Evolutionary conservation across 2,113 vertebrate genomes (phyloP).

Genomic region (Engystomops pustulosus): DNA sequence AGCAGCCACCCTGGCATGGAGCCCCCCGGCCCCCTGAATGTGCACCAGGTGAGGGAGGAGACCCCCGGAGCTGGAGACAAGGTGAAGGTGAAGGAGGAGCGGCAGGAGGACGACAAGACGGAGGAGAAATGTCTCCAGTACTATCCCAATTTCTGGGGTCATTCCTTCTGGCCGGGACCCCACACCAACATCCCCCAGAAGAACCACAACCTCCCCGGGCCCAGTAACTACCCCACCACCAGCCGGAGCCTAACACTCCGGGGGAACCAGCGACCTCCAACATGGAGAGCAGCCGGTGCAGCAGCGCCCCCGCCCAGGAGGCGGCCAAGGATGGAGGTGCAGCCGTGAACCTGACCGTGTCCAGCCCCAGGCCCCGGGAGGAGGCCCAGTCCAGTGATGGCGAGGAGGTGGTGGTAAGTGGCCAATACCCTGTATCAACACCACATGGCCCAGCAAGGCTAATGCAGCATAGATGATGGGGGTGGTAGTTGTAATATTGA

Average conservation of each 20-base stretch:
- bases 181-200: slow-evolving; percentile 57
- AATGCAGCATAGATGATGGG: background rate
- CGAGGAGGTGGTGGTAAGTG: slow-evolving; percentile 74
- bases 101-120: slow-evolving; percentile 70
- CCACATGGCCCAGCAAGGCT: background rate
- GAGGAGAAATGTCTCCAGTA: slow-evolving; percentile 66
- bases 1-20: slow-evolving; percentile 73
- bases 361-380: slow-evolving; percentile 76
- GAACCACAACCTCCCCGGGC: background rate
- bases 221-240: slow-evolving; percentile 18
- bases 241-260: slow-evolving; percentile 46
- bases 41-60: slow-evolving; percentile 56
- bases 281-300: slow-evolving; percentile 57
- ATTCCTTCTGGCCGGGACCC: background rate
- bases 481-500: slow-evolving; percentile 65
- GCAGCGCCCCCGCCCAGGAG: slow-evolving; percentile 56
- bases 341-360: slow-evolving; percentile 52
- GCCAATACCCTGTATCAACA: background rate
- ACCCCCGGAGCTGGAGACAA: slow-evolving; percentile 67
- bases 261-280: slow-evolving; percentile 50
- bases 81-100: slow-evolving; percentile 70
- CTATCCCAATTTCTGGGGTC: background rate
- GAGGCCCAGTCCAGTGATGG: slow-evolving; percentile 70
- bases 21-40: slow-evolving; percentile 70
- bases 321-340: background rate